Percentiles rank a stretch among this genome's conserved stretches.
Conservation (phyloP, 2,888 invertebrate genomes). For the Tortricodes alternella region DNA sequence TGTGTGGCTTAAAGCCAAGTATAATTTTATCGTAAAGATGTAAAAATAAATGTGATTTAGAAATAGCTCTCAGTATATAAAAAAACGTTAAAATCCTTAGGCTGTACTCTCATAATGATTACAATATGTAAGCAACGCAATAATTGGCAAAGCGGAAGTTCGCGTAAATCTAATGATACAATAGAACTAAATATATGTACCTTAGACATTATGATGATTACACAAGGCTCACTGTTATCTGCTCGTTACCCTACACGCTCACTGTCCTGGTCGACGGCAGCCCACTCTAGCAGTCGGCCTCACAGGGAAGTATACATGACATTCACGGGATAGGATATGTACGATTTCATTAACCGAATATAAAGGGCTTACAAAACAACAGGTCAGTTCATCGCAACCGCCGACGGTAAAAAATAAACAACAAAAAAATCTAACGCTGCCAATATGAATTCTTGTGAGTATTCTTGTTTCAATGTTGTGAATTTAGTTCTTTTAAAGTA, state of each 20-base stretch:
- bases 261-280: constrained; percentile 46
- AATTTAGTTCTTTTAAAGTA: constrained; percentile 52
- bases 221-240: constrained; percentile 75
- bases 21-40: constrained; percentile 48
- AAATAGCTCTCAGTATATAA: constrained; percentile 81
- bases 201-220: constrained; percentile 81
- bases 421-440: constrained; percentile 61
- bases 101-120: constrained; percentile 80
- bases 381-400: constrained; percentile 72
- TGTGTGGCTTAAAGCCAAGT: constrained; percentile 34
- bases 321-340: constrained; percentile 77
- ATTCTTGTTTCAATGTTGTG: constrained; percentile 69
- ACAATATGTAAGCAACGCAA: constrained; percentile 79
- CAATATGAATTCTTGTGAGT: constrained; percentile 66
- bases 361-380: constrained; percentile 52
- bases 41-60: constrained; percentile 79
- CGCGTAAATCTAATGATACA: constrained; percentile 81
- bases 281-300: constrained; percentile 58
- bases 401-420: constrained; percentile 54
- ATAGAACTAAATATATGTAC: constrained; percentile 82
- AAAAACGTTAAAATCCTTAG: constrained; percentile 82
- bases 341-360: constrained; percentile 70
- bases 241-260: constrained; percentile 59
- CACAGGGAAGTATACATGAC: constrained; percentile 56
- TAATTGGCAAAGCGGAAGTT: constrained; percentile 82